phyloP scores from a whole-genome alignment of 2,113 vertebrate genomes.

The Mobula birostris region DNA sequence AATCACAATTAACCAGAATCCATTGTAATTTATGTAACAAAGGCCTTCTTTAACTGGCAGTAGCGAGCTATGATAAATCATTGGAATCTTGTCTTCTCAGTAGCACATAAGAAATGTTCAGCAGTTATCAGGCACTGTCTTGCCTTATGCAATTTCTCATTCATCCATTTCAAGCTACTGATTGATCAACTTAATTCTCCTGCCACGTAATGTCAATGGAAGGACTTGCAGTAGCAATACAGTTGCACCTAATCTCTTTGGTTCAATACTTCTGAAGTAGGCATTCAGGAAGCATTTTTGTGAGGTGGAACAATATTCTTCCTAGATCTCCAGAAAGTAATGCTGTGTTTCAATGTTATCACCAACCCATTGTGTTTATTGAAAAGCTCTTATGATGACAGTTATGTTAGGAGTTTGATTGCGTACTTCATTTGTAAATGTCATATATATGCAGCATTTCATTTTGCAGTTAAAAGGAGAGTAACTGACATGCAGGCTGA shows the following conservation, averaged over 20 bases:
- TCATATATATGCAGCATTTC: conserved; percentile 35
- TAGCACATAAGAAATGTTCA: neutral
- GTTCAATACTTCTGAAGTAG: neutral
- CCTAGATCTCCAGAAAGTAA: neutral
- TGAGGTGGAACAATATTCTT: conserved; percentile 4
- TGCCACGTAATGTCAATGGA: neutral
- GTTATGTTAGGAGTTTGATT: conserved; percentile 32
- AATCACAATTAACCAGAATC: no score
- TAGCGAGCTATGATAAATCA: no score
- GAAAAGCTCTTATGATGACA: conserved; percentile 30
- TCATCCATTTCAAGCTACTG: neutral
- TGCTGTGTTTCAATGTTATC: conserved; percentile 28
- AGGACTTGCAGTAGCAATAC: neutral
- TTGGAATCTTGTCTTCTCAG: neutral
- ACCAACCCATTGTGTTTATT: conserved; percentile 31
- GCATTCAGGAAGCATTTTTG: conserved; percentile 1
- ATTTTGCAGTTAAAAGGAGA: conserved; percentile 34
- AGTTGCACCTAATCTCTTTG: neutral
- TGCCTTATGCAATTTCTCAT: neutral
- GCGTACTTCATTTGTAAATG: conserved; percentile 32
- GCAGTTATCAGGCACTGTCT: neutral
- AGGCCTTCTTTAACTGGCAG: no score
- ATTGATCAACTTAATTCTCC: neutral
- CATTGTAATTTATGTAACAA: no score
- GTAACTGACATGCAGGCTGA: conserved; percentile 22